These are phyloP conservation scores for Lytechinus variegatus DNA, from an alignment of 35 echinoderm and acorn worm species.

Conservation along the genomic window DNA sequence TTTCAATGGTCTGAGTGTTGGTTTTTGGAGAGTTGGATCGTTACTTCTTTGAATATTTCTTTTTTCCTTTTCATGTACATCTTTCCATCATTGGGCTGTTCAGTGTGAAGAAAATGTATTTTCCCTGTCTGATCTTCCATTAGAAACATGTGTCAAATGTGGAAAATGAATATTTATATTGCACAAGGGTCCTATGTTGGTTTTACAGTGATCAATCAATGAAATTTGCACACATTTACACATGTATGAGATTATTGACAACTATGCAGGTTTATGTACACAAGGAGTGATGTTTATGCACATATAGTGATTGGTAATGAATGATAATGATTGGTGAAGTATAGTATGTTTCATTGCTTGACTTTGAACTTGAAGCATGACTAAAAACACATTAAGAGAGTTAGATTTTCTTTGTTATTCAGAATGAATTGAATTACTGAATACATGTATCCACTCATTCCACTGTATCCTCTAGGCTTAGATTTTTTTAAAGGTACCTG, in stretches of 20 bases:
- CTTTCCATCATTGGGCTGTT: not conserved
- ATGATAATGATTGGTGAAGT: no score
- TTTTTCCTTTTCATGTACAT: not conserved
- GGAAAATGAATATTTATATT: not conserved
- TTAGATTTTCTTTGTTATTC: no score
- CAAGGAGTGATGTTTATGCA: not conserved
- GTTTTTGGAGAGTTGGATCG: not conserved
- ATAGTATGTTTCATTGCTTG: no score
- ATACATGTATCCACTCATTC: no score
- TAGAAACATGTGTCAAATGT: not conserved
- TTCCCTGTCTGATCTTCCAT: not conserved
- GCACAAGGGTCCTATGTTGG: not conserved
- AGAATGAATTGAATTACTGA: no score
- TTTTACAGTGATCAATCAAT: not conserved
- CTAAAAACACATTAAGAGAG: no score
- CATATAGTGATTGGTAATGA: no score
- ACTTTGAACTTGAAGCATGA: no score
- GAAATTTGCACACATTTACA: not conserved
- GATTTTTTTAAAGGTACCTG: no score
- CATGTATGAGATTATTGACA: not conserved
- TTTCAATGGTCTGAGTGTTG: not conserved
- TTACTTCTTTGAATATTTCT: not conserved
- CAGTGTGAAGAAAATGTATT: not conserved
- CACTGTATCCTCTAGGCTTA: no score
- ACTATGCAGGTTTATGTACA: not conserved